A percentile compares a stretch with the other conserved stretches of the same genome.
phyloP scores from a whole-genome alignment of 2,888 invertebrate genomes.

The Germaria angustata region DNA sequence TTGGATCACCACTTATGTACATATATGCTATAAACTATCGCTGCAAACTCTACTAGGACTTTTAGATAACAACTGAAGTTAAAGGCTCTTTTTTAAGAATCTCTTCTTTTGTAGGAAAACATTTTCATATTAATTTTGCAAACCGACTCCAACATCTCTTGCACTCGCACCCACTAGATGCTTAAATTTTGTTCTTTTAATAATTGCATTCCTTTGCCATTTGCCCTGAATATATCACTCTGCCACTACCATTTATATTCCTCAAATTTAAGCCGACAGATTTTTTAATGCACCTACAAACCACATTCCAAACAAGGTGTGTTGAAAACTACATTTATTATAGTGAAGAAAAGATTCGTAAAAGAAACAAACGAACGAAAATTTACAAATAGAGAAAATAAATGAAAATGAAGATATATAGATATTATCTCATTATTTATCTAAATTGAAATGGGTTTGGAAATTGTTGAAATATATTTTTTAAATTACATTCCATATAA shows the following conservation, averaged over 20 bases:
- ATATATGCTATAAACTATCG: too few species aligned
- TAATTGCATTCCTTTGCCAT: background rate
- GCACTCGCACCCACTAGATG: too few species aligned
- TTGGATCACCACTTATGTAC: too few species aligned
- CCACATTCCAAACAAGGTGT: constrained; percentile 44
- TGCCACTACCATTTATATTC: too few species aligned
- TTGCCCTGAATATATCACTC: too few species aligned
- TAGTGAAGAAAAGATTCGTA: background rate
- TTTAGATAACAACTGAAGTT: too few species aligned
- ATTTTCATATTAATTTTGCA: background rate
- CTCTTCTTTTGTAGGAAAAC: too few species aligned
- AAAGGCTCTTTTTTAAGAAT: too few species aligned
- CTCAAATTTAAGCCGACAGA: background rate
- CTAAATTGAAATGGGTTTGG: background rate
- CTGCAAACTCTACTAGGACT: too few species aligned
- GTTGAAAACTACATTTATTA: background rate
- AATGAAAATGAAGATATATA: background rate
- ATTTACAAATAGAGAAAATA: background rate
- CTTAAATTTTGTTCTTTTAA: background rate
- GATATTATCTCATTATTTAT: background rate
- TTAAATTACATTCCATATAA: too few species aligned
- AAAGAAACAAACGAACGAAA: background rate
- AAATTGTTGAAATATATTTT: background rate
- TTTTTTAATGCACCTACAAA: constrained; percentile 2
- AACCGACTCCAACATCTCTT: too few species aligned